Evolutionary conservation across 2,113 vertebrate genomes (phyloP), one percentile per base, ranked within the genome.

Genomic region (Poeciliopsis occidentalis): DNA sequence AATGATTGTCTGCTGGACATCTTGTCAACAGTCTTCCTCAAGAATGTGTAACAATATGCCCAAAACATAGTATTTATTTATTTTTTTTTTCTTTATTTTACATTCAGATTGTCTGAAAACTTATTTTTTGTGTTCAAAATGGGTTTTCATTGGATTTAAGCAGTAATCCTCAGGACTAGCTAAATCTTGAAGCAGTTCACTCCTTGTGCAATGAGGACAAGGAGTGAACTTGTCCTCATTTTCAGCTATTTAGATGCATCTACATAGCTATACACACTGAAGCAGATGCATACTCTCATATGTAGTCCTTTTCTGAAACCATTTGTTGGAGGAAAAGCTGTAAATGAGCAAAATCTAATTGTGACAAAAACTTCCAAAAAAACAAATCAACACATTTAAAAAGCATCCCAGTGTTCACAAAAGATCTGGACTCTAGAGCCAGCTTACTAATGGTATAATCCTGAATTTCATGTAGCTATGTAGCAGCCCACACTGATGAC

Each of bases 351-450:
- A 75, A 67, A 76, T 84, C 76, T 67, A 73, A 77, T 39, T 62
- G 29, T 37, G 37, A 85, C 81, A 86, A 76, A 76, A 76, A 71
- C 69, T 62, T 22, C 5, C 22, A 24, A 65, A 32, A 72, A 61
- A n/a, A n/a, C 71, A 63, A 78, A 75, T 82, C 85, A 80, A 64
- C 75, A 69, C 62, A 47, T 88, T 87, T 73, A 76, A 80, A 86
- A 81, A 68, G 60, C n/a, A 30, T 70, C 60, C 24, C 60, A 66
- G 76, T 82, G 8, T 73, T 76, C 69, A 71, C 47, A 31, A 62
- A 87, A 73, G 65, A 81, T 80, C 73, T 51, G 69, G 79, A 60
- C 30, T 71, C 60, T 27, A 89, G n/a, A n/a, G n/a, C n/a, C n/a
- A n/a, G n/a, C n/a, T n/a, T n/a, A n/a, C n/a, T n/a, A n/a, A n/a